phyloP scores from a whole-genome alignment of 1,140 invertebrate species.

The Cyrtorhinus lividipennis region DNA sequence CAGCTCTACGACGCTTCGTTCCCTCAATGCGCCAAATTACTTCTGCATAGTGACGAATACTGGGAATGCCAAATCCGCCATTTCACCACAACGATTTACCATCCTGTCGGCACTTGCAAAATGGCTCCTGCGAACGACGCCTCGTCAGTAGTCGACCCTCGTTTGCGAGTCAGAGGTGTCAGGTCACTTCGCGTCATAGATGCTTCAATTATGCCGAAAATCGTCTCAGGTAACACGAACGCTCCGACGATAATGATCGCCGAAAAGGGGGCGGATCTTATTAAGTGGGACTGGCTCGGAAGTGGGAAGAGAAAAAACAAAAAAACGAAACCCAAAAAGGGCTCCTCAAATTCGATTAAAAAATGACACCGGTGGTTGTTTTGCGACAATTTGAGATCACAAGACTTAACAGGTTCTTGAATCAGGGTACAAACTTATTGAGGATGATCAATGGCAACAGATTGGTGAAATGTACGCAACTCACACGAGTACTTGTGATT shows the following conservation, averaged over 20 bases:
- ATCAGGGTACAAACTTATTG: too few relatives aligned
- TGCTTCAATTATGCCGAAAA: slow-evolving; percentile 54
- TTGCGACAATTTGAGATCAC: too few relatives aligned
- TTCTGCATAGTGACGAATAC: slow-evolving; percentile 49
- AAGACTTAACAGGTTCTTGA: too few relatives aligned
- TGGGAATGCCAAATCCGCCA: slow-evolving; percentile 48
- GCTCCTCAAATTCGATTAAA: too few relatives aligned
- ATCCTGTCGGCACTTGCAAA: slow-evolving; percentile 41
- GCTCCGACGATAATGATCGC: slow-evolving; percentile 53
- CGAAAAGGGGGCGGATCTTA: slow-evolving; percentile 48
- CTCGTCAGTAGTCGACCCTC: slow-evolving; percentile 42
- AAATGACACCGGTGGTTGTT: too few relatives aligned
- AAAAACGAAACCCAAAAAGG: background rate
- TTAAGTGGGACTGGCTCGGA: slow-evolving; percentile 37
- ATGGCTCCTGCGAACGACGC: slow-evolving; percentile 43
- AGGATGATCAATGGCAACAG: too few relatives aligned
- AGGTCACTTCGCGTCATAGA: slow-evolving; percentile 46
- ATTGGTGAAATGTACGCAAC: too few relatives aligned
- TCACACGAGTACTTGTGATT: too few relatives aligned
- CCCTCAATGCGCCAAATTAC: slow-evolving; percentile 43
- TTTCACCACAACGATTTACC: slow-evolving; percentile 33
- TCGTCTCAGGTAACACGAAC: slow-evolving; percentile 51
- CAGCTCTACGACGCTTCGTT: slow-evolving; percentile 44
- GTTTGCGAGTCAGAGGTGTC: slow-evolving; percentile 44
- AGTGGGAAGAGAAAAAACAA: background rate